phyloP scores from a whole-genome alignment of 2,888 invertebrate species.

The Synergus japonicus region DNA sequence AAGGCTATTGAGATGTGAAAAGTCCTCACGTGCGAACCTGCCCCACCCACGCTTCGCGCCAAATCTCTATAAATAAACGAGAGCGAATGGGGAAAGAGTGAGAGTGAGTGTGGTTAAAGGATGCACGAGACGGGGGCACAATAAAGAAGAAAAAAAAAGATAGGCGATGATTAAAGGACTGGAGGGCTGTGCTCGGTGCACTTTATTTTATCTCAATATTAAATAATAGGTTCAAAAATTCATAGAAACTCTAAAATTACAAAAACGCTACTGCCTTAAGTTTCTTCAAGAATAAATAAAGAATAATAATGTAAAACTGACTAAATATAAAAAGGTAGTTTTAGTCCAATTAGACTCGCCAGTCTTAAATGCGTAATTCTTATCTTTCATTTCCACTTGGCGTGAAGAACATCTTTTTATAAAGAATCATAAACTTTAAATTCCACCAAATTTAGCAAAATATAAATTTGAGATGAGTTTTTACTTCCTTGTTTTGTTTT shows the following conservation, averaged over 20 bases:
- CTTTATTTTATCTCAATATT: neutral
- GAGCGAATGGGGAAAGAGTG: conserved; percentile 27
- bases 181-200: neutral
- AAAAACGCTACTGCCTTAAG: neutral
- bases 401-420: neutral
- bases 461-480: neutral
- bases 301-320: too few species aligned
- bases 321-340: neutral
- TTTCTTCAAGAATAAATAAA: neutral
- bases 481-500: neutral
- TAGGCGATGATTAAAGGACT: conserved; percentile 27
- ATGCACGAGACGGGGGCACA: conserved; percentile 24
- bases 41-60: conserved; percentile 22
- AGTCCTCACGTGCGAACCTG: conserved; percentile 33
- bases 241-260: neutral
- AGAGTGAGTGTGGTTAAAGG: conserved; percentile 39
- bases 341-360: conserved; percentile 34
- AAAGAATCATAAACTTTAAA: neutral
- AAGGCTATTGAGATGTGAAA: conserved; percentile 33
- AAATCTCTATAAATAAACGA: conserved; percentile 41
- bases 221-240: neutral
- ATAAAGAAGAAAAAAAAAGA: conserved; percentile 14
- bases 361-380: conserved; percentile 4
- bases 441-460: neutral
- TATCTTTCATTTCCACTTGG: conserved; percentile 8